These are phyloP conservation scores for Zygaena filipendulae DNA, from an alignment of 2,888 invertebrate genomes.

Conservation along the genomic window DNA sequence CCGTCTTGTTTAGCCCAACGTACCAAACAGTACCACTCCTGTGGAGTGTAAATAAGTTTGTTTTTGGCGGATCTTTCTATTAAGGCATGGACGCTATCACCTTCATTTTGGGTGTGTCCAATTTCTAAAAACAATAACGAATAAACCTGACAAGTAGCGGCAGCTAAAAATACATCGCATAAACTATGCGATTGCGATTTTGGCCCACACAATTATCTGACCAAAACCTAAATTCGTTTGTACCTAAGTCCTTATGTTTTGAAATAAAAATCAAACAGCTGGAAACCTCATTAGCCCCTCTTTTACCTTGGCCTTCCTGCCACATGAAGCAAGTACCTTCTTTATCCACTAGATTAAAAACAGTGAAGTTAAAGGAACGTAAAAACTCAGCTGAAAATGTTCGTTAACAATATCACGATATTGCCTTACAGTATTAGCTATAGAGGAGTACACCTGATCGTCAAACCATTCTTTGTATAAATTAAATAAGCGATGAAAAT, in stretches of 20 bases:
- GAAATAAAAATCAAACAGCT: conserved; percentile 11
- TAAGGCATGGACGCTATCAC: conserved; percentile 12
- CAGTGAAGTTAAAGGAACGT: conserved; percentile 16
- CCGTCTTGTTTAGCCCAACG: conserved; percentile 5
- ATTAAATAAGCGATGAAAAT: conserved; percentile 5
- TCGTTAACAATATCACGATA: conserved; percentile 12
- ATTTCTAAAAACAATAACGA: no score
- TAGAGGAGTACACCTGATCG: conserved; percentile 9
- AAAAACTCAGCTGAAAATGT: conserved; percentile 14
- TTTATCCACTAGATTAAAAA: conserved; percentile 14
- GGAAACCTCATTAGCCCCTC: conserved; percentile 11
- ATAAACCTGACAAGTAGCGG: no score
- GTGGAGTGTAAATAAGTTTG: conserved; percentile 8
- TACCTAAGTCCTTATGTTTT: conserved; percentile 5
- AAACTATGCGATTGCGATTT: conserved; percentile 13
- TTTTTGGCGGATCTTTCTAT: conserved; percentile 10
- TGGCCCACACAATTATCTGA: conserved; percentile 11
- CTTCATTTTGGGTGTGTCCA: conserved; percentile 15
- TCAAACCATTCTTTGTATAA: conserved; percentile 9
- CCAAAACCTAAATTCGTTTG: conserved; percentile 12
- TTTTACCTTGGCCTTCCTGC: conserved; percentile 8
- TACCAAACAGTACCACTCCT: conserved; percentile 8
- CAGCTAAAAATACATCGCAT: no score
- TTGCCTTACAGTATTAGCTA: conserved; percentile 12
- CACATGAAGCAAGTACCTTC: conserved; percentile 13